phyloP scores from a whole-genome alignment of 2,113 vertebrate genomes.

The Upupa epops region DNA sequence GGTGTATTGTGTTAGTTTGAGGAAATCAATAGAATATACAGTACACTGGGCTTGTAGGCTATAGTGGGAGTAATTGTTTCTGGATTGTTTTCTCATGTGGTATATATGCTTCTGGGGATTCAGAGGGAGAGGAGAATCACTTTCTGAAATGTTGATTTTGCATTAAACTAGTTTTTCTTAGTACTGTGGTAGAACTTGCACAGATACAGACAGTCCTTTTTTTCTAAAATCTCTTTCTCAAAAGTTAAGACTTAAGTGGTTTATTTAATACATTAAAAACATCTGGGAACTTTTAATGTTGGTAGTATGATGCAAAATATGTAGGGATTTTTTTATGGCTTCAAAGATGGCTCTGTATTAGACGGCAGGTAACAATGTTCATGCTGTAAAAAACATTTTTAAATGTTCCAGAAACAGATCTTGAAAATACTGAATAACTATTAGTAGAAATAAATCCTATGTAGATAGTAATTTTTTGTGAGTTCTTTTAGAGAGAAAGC shows the following conservation, averaged over 20 bases:
- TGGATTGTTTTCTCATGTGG: not conserved
- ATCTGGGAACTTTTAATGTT: not conserved
- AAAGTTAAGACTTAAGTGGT: not conserved
- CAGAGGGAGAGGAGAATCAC: not conserved
- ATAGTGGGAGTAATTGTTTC: not conserved
- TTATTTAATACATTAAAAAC: not conserved
- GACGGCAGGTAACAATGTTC: not conserved
- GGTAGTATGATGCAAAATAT: not conserved
- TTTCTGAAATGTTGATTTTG: not conserved
- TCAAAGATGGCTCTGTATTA: not conserved
- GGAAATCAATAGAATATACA: not conserved
- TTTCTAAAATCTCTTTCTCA: not conserved
- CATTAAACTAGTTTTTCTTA: not conserved
- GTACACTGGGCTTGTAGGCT: not conserved
- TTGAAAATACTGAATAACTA: not conserved
- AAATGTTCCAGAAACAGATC: not conserved
- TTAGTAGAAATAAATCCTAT: not conserved
- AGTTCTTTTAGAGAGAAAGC: not conserved
- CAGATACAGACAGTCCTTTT: not conserved
- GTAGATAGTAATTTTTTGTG: not conserved
- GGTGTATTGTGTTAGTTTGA: not conserved
- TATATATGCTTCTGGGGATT: not conserved
- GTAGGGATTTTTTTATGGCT: not conserved
- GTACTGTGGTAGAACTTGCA: not conserved
- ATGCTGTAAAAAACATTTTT: not conserved